Evolutionary conservation across 2,888 invertebrate species (phyloP).

Genomic region (Hedya salicella): DNA sequence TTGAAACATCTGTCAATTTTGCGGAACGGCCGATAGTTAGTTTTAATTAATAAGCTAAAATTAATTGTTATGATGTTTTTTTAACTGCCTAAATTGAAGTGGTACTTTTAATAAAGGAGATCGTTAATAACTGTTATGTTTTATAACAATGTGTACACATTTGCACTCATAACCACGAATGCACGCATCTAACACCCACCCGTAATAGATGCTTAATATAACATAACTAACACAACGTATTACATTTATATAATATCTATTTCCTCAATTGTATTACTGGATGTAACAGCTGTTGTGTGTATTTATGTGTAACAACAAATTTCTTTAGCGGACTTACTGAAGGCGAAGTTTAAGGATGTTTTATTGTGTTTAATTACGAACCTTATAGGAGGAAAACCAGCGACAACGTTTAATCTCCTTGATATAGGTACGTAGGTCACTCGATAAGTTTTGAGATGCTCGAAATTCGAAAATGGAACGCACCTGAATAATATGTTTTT

Average conservation of each 20-base stretch:
- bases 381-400: not conserved
- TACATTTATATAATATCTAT: not conserved
- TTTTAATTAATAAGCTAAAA: not conserved
- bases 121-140: not conserved
- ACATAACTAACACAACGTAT: not conserved
- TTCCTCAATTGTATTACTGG: not conserved
- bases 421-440: no score
- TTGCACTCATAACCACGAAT: no score
- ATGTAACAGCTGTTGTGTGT: not conserved
- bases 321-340: not conserved
- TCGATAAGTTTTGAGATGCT: no score
- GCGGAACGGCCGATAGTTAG: no score
- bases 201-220: not conserved
- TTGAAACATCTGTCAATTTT: no score
- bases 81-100: not conserved
- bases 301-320: not conserved
- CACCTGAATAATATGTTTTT: no score
- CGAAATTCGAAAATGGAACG: no score
- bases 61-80: not conserved
- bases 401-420: no score
- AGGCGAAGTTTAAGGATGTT: not conserved
- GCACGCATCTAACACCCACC: no score
- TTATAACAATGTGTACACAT: no score
- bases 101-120: not conserved
- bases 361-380: not conserved